Evolutionary conservation across 2,113 vertebrate species (phyloP).

Genomic region (Mirza zaza): DNA sequence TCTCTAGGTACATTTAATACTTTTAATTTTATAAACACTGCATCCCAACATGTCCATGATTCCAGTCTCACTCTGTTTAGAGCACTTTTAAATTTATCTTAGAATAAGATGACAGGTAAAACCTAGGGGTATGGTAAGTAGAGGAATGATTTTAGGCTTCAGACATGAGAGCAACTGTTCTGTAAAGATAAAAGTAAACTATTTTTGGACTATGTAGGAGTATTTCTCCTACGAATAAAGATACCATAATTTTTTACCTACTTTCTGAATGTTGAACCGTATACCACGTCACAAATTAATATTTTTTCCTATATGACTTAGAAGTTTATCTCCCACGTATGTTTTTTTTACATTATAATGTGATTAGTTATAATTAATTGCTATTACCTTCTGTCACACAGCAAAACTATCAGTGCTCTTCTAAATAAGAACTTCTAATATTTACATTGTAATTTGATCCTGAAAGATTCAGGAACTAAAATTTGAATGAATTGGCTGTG

Average conservation of each 20-base stretch:
- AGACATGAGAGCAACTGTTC: neutral
- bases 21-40: neutral
- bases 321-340: neutral
- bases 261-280: neutral
- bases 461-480: neutral
- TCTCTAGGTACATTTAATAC: neutral
- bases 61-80: neutral
- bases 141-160: neutral
- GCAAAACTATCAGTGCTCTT: neutral
- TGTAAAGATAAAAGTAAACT: neutral
- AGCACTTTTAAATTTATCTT: neutral
- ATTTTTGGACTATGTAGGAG: neutral
- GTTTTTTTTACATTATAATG: neutral
- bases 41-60: too few relatives aligned
- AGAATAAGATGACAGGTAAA: neutral
- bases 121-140: neutral
- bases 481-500: neutral
- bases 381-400: neutral
- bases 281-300: neutral
- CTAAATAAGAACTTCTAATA: neutral
- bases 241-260: neutral
- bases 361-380: neutral
- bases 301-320: neutral
- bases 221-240: neutral
- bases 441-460: neutral